These are phyloP conservation scores for Ploceus nigricollis DNA, from an alignment of 2,113 vertebrate genomes.

Conservation along the genomic window DNA sequence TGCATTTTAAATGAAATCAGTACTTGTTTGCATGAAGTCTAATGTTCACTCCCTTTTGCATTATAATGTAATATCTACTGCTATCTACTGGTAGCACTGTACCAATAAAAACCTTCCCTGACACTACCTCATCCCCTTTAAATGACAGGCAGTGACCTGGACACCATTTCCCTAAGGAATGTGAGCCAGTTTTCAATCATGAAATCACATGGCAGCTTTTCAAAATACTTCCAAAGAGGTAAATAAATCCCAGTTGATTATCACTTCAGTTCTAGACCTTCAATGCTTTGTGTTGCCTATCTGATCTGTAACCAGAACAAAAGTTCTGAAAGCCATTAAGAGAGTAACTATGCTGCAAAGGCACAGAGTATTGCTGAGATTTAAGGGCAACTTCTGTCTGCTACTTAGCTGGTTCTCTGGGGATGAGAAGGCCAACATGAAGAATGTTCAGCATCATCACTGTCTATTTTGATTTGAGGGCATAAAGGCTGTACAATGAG, in stretches of 20 bases:
- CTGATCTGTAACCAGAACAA: background rate
- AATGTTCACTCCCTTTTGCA: background rate
- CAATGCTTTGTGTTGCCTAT: background rate
- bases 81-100: background rate
- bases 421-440: background rate
- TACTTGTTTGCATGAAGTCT: background rate
- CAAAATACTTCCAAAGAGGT: background rate
- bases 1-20: background rate
- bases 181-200: background rate
- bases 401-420: background rate
- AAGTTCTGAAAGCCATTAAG: background rate
- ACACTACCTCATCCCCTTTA: background rate
- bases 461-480: slow-evolving; percentile 43
- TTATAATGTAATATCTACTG: background rate
- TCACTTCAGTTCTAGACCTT: background rate
- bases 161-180: background rate
- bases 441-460: background rate
- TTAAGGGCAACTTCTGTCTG: background rate
- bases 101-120: background rate
- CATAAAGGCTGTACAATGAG: background rate
- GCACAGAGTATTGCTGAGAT: background rate
- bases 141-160: background rate
- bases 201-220: background rate
- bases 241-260: background rate
- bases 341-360: background rate